phyloP scores from a whole-genome alignment of 2,797 vertebrate genomes.

The Potorous gilbertii region DNA sequence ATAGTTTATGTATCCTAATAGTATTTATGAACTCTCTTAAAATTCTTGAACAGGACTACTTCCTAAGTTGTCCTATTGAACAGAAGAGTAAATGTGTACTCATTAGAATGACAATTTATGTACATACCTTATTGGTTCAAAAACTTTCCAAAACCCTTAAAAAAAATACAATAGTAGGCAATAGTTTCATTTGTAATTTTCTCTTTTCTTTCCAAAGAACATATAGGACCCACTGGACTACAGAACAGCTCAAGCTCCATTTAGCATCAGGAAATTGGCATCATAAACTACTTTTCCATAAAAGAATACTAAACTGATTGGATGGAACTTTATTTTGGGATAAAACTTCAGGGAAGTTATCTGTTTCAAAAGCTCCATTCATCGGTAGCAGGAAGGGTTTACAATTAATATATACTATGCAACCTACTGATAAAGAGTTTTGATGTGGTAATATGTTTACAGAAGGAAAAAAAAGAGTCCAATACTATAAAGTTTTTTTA shows the following conservation, averaged over 20 bases:
- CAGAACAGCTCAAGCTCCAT: conserved; percentile 53
- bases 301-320: not conserved
- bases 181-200: conserved; percentile 49
- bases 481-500: conserved; percentile 51
- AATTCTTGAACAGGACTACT: conserved; percentile 30
- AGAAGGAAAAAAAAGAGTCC: conserved; percentile 51
- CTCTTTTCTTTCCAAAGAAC: conserved; percentile 67
- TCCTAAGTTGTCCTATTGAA: not conserved
- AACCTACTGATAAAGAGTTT: not conserved
- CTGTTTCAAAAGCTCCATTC: conserved; percentile 17
- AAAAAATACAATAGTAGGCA: conserved; percentile 33
- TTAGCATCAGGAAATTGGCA: conserved; percentile 56
- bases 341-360: not conserved
- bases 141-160: conserved; percentile 50
- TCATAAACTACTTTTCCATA: conserved; percentile 21
- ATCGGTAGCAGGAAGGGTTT: not conserved
- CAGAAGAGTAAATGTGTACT: conserved; percentile 3
- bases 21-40: not conserved
- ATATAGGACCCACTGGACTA: conserved; percentile 68
- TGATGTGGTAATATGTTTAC: conserved; percentile 8
- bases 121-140: not conserved
- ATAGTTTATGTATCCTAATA: not conserved
- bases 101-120: not conserved
- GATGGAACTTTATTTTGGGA: not conserved
- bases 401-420: not conserved